A percentile compares a stretch with the other conserved stretches of the same genome.
Conservation (phyloP, 92 coral and sea anemone species). For the Paramuricea clavata region DNA sequence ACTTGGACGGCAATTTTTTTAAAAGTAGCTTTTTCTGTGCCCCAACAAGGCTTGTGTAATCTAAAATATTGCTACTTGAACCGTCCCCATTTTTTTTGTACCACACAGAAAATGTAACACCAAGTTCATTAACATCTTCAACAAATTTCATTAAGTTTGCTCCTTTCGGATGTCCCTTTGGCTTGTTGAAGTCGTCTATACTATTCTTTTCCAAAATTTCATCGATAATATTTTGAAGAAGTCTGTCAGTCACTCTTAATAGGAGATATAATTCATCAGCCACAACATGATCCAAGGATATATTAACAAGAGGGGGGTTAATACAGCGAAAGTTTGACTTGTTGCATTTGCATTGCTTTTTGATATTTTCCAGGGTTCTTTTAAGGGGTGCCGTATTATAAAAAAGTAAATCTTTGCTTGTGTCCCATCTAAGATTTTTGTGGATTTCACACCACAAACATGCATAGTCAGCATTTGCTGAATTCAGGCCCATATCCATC, state of each 20-base stretch:
- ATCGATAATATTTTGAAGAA: constrained; percentile 24
- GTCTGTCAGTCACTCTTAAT: constrained; percentile 42
- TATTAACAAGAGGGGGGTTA: constrained; percentile 44
- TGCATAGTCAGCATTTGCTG: constrained; percentile 60
- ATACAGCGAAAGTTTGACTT: background rate
- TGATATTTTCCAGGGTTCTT: constrained; percentile 35
- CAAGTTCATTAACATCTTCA: constrained; percentile 39
- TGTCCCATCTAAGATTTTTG: constrained; percentile 56
- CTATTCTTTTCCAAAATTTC: constrained; percentile 50
- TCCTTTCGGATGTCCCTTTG: constrained; percentile 57
- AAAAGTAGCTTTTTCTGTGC: constrained; percentile 45
- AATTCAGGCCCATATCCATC: constrained; percentile 64
- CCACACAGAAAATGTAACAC: constrained; percentile 69
- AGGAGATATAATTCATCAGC: constrained; percentile 52
- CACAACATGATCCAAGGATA: constrained; percentile 28
- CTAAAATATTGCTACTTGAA: constrained; percentile 40
- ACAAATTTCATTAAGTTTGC: constrained; percentile 25
- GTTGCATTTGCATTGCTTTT: background rate
- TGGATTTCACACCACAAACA: constrained; percentile 65
- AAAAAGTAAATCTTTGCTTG: constrained; percentile 7
- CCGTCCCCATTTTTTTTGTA: constrained; percentile 67
- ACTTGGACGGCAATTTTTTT: constrained; percentile 13
- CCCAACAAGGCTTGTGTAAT: constrained; percentile 53
- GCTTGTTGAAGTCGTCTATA: constrained; percentile 27
- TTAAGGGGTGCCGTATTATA: constrained; percentile 28